Base-by-base conservation (phyloP, 2,888 invertebrate species). In the Onchidella celtica region DNA sequence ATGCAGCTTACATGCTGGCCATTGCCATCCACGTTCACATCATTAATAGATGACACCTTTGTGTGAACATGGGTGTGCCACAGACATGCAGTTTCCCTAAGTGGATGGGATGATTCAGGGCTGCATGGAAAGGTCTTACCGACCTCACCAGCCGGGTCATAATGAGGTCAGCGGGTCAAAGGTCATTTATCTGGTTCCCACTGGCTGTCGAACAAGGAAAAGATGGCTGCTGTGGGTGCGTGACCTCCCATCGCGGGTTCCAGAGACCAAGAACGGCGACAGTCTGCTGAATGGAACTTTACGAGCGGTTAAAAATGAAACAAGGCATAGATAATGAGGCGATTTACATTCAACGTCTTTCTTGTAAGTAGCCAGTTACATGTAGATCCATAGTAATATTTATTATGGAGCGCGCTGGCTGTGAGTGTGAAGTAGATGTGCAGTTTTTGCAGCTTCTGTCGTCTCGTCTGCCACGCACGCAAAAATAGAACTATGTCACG, bases 271-370 rank as follows among this genome's bases (percentile, higher is more conserved):
- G 14, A 27, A 36, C 1, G 27, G 32, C 3, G 27, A 29, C 21
- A 14, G 34, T 36, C 59, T 36, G 24, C 3, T 77, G 66, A 57
- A 68, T 77, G 77, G 66, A 68, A 77, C 57, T 68, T 77, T 69
- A 36, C 36, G 36, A 68, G 55, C 14, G 32, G 78, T 61, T 61
- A 78, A 78, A 78, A 36, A 78, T 78, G 78, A 70, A 17, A 69
- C 38, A 40, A 40, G 70, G 6, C 17, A 59, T 4, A 70, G 38
- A 78, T 59, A 69, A 78, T 78, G 78, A 78, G 40, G 61, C 38
- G 29, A 78, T 61, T 59, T 61, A 69, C 78, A 40, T 61, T 78
- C 78, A 78, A 78, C 70, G 61, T 78, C 61, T 78, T 61, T 78
- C 66, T 70, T 70, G 78, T 78, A 78, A 78, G 78, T 78, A 29